Base-by-base conservation (phyloP, 2,797 vertebrate genomes). In the Anableps anableps region DNA sequence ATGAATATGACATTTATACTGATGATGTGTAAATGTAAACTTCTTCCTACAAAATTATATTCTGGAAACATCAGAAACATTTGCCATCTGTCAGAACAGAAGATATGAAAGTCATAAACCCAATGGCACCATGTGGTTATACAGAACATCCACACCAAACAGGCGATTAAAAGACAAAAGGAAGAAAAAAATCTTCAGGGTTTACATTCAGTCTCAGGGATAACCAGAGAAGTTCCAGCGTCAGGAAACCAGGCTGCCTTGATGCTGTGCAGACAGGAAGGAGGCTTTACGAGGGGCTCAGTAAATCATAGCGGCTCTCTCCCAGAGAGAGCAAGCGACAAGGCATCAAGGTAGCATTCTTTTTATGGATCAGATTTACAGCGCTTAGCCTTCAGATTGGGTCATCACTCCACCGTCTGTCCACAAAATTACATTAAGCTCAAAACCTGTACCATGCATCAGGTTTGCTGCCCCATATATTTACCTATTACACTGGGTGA, bases 371-470 rank as follows among this genome's bases (percentile, higher is more conserved):
- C 77, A 77, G 85, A 91, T 91, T 89, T 86, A 89, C 86, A 89
- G 89, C 72, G 34, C 83, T 78, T 50, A 72, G 66, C 88, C 77
- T 89, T 76, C 87, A 94, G 90, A 94, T 93, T 89, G 90, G 88
- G 83, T 81, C 91, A 93, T 95, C 81, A 89, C 85, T 96, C 94
- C 94, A 77, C 45, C 76, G 77, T 83, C 88, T 88, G 89, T 90
- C 90, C 79, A 53, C 45, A 43, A 82, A 90, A 95, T 95, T 90
- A 83, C 89, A 93, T 96, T 95, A 94, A 72, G 74, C 85, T 38
- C 78, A 50, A 77, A 89, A 86, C 51, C 87, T 83, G 88, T 88
- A 53, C 45, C 72, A 89, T 94, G 85, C 77, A 84, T 92, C 91
- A 93, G 82, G 76, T 92, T 94, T 90, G 93, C 88, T 89, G 86